Evolutionary conservation across 2,113 vertebrate genomes (phyloP), one percentile per base, ranked within the genome.

Genomic region (Irena cyanogastra): DNA sequence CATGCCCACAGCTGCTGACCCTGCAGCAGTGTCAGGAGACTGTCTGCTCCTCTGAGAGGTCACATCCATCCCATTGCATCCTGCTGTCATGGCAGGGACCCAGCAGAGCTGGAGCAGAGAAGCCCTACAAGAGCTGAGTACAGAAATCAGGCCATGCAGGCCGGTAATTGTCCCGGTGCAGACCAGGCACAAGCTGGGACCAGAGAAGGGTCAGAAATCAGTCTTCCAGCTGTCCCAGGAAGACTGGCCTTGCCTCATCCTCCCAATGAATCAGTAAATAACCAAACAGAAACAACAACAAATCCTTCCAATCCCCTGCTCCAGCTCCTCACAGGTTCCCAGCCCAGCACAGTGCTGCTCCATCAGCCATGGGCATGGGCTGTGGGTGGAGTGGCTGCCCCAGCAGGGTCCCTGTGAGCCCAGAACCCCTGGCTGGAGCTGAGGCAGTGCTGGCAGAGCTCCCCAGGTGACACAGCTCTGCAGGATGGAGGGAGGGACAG

Each of bases 281-380:
- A 26, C 18, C 3, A 56, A 70, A 52, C 47, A 33, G 7, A 44
- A 88, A 28, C 11, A 52, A 27, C 59, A 54, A 26, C 19, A 39
- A 81, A 14, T 6, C 21, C 33, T 21, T 50, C 10, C 30, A 4
- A 11, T 10, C 18, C 53, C 50, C 42, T 6, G 18, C 50, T 27
- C 22, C 44, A 13, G 35, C 37, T 69, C 39, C 54, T 47, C 11
- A 0, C 20, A n/a, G 61, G 47, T 8, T 52, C 26, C 27, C 57
- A 66, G 47, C 47, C 74, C 69, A 16, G 49, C 61, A 11, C 0
- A 0, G 4, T 2, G n/a, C 41, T 0, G 4, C 52, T 76, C 81
- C 39, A 5, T 4, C 8, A 4, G 33, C 47, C 35, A 7, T 0
- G 3, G 3, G 44, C 70, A 74, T 11, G 6, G 21, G 72, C 59